A percentile compares a stretch with the other conserved stretches of the same genome.
These are phyloP conservation scores for Galerucella nymphaeae DNA, from an alignment of 2,888 invertebrate species.

Conservation along the genomic window DNA sequence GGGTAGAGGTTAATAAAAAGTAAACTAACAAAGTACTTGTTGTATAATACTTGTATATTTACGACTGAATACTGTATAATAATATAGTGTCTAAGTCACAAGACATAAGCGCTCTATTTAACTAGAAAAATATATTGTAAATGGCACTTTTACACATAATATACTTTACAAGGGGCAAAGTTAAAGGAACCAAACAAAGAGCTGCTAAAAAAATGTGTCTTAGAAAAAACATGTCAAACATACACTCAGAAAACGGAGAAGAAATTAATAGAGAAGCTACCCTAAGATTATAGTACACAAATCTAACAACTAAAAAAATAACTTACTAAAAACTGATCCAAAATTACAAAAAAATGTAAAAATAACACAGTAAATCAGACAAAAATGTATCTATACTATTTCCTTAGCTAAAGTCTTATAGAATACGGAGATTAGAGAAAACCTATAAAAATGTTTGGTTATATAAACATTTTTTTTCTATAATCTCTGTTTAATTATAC, in stretches of 20 bases:
- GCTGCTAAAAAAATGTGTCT: conserved; percentile 41
- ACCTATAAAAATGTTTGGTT: conserved; percentile 43
- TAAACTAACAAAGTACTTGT: conserved; percentile 27
- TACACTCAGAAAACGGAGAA: conserved; percentile 39
- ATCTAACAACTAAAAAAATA: conserved; percentile 43
- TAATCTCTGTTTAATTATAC: conserved; percentile 48
- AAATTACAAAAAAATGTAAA: conserved; percentile 39
- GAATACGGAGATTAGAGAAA: conserved; percentile 46
- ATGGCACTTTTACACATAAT: conserved; percentile 66
- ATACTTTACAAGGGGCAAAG: conserved; percentile 55
- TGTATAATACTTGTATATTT: conserved; percentile 65
- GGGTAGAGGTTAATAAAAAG: conserved; percentile 3
- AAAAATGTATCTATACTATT: conserved; percentile 44
- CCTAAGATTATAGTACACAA: conserved; percentile 44
- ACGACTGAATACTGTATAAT: conserved; percentile 64
- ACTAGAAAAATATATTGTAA: conserved; percentile 67
- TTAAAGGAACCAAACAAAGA: conserved; percentile 35
- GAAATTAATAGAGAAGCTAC: conserved; percentile 38
- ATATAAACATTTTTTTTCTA: conserved; percentile 42
- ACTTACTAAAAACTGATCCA: conserved; percentile 33
- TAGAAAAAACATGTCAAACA: conserved; percentile 40
- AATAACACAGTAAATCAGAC: conserved; percentile 50
- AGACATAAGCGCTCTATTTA: conserved; percentile 66
- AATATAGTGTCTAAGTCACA: conserved; percentile 65
- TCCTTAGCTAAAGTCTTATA: conserved; percentile 52